Evolutionary conservation across 2,888 invertebrate species (phyloP).

Genomic region (Galerucella pusilla): DNA sequence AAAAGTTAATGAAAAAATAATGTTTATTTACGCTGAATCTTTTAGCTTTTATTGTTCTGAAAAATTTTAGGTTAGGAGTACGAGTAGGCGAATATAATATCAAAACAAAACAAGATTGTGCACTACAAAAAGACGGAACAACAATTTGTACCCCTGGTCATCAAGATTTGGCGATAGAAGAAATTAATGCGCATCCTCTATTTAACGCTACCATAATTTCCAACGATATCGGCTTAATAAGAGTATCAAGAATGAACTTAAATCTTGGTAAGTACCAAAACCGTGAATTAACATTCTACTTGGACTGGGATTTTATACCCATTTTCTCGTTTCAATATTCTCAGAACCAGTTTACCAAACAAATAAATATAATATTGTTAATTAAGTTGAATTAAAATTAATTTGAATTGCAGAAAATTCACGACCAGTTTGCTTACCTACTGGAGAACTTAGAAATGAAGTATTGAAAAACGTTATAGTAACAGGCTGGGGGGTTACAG

Average conservation of each 20-base stretch:
- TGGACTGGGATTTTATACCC: too few relatives aligned
- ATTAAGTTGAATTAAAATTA: neutral
- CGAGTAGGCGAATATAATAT: constrained; percentile 74
- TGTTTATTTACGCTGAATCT: too few relatives aligned
- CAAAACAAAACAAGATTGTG: constrained; percentile 65
- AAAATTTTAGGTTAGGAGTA: constrained; percentile 67
- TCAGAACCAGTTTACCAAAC: too few relatives aligned
- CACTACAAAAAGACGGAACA: constrained; percentile 48
- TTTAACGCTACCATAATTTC: constrained; percentile 66
- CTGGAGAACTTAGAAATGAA: constrained; percentile 51
- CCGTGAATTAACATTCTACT: too few relatives aligned
- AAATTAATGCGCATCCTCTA: constrained; percentile 67
- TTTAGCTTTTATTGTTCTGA: too few relatives aligned
- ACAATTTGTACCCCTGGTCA: constrained; percentile 64
- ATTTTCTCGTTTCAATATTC: too few relatives aligned
- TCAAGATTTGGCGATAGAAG: constrained; percentile 68
- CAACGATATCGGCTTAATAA: constrained; percentile 72
- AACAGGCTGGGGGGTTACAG: constrained; percentile 82
- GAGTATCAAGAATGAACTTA: constrained; percentile 64
- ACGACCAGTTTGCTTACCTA: constrained; percentile 66
- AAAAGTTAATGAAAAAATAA: too few relatives aligned
- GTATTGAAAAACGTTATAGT: constrained; percentile 70
- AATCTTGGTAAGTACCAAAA: constrained; percentile 50
- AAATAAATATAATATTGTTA: neutral
- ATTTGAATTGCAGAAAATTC: constrained; percentile 58